These are phyloP conservation scores for Hyles vespertilio DNA, from an alignment of 1,140 invertebrate genomes.

Conservation along the genomic window DNA sequence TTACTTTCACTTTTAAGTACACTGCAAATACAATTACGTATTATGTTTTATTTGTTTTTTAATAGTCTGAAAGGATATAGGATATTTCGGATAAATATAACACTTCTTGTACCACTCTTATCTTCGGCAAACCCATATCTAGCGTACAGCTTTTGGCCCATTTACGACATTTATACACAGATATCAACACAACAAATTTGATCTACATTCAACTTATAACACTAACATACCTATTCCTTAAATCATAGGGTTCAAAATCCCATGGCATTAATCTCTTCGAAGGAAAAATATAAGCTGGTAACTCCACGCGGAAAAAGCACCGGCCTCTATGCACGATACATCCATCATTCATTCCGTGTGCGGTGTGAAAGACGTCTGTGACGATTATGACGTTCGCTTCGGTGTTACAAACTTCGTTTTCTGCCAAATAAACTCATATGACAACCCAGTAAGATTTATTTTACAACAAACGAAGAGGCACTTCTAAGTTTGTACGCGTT, in stretches of 20 bases:
- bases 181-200: conserved; percentile 39
- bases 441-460: not conserved
- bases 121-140: conserved; percentile 41
- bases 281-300: conserved; percentile 25
- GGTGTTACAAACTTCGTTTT: conserved; percentile 26
- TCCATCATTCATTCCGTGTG: conserved; percentile 66
- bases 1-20: too few relatives aligned
- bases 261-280: conserved; percentile 2
- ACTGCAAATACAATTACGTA: too few relatives aligned
- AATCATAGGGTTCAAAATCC: conserved; percentile 27
- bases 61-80: not conserved
- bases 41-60: too few relatives aligned
- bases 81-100: not conserved
- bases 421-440: not conserved
- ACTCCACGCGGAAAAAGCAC: conserved; percentile 44
- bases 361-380: conserved; percentile 62
- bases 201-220: not conserved
- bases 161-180: conserved; percentile 55
- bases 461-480: not conserved
- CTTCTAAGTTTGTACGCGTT: too few relatives aligned
- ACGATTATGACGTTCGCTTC: conserved; percentile 61
- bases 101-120: conserved; percentile 25
- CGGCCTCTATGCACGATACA: conserved; percentile 56
- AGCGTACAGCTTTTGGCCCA: conserved; percentile 59
- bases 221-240: conserved; percentile 7